These are phyloP conservation scores for Geococcyx californianus DNA, from an alignment of 2,113 vertebrate genomes.

Conservation along the genomic window DNA sequence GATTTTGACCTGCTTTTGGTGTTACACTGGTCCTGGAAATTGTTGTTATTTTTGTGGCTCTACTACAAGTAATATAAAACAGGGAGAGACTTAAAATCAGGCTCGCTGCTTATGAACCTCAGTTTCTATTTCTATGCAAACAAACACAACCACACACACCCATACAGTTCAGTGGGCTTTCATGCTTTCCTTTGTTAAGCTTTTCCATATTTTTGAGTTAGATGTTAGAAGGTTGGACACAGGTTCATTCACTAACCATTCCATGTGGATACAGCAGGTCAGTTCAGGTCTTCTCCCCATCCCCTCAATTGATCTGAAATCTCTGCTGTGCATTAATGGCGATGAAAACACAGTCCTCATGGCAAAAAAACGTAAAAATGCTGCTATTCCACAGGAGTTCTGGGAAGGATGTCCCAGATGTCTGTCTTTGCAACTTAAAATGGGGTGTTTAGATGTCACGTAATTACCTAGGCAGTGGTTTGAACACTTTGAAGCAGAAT, in stretches of 20 bases:
- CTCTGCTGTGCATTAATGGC: background rate
- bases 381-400: conserved; percentile 17
- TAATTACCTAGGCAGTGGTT: background rate
- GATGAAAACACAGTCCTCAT: background rate
- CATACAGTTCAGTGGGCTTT: background rate
- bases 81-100: background rate
- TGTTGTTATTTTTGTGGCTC: background rate
- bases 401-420: conserved; percentile 30
- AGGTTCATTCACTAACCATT: conserved; percentile 13
- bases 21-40: background rate
- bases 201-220: conserved; percentile 37
- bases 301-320: conserved; percentile 33
- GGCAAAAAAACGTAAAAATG: background rate
- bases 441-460: background rate
- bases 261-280: background rate
- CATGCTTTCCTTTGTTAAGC: background rate
- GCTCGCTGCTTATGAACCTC: background rate
- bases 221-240: background rate
- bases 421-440: background rate
- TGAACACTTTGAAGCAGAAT: conserved; percentile 37
- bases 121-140: background rate
- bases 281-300: background rate
- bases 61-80: background rate
- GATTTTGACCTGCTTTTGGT: background rate
- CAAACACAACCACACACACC: background rate